Evolutionary conservation across 2,113 vertebrate genomes (phyloP).

Genomic region (Polypterus bichir): DNA sequence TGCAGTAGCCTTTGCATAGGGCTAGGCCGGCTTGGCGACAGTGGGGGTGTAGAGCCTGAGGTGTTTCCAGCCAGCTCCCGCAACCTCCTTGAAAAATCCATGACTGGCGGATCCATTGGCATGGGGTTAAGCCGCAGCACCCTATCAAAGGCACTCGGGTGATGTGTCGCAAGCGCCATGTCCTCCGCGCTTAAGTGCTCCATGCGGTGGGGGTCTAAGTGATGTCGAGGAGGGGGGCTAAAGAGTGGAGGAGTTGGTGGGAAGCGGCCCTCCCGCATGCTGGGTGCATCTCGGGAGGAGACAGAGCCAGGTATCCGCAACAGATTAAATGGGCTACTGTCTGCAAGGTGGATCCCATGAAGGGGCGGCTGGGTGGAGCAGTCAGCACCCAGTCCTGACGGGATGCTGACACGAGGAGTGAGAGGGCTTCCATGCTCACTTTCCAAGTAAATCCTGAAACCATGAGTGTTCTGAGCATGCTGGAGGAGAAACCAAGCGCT

Average conservation of each 20-base stretch:
- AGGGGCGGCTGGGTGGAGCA: conserved; percentile 92
- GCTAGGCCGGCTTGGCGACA: conserved; percentile 89
- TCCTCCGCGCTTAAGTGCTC: conserved; percentile 96
- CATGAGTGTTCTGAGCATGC: conserved; percentile 97
- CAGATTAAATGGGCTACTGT: conserved; percentile 97
- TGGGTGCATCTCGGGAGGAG: conserved; percentile 80
- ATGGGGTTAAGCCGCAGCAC: conserved; percentile 98
- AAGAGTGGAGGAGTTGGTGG: conserved; percentile 95
- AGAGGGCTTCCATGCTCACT: conserved; percentile 95
- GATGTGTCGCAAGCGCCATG: conserved; percentile 95
- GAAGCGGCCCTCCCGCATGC: conserved; percentile 79
- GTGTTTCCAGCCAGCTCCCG: conserved; percentile 97
- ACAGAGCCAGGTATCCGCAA: conserved; percentile 92
- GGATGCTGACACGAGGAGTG: conserved; percentile 91
- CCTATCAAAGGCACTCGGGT: conserved; percentile 99
- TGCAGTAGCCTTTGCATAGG: conserved; percentile 98
- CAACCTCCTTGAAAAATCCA: conserved; percentile 98
- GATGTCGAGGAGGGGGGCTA: conserved; percentile 94
- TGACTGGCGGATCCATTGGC: conserved; percentile 92
- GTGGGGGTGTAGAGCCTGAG: conserved; percentile 79
- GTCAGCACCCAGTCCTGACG: conserved; percentile 86
- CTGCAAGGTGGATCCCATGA: conserved; percentile 95
- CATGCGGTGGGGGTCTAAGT: conserved; percentile 91
- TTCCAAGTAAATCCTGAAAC: conserved; percentile 98
- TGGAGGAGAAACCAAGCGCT: conserved; percentile 98